phyloP scores from a whole-genome alignment of 2,797 vertebrate species.

The Spheniscus humboldti region DNA sequence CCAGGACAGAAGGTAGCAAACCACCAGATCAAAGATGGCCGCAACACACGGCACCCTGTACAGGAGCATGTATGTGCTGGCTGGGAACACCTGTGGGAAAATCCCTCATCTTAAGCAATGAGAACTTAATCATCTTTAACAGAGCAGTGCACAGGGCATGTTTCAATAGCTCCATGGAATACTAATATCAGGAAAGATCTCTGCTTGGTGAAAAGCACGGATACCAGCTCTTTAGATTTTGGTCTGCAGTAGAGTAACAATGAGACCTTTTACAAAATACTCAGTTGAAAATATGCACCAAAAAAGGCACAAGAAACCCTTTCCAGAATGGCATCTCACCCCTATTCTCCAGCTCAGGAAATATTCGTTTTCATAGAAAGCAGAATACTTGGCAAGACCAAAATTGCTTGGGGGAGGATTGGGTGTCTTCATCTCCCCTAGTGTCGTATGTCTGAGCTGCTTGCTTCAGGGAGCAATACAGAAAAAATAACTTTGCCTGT shows the following conservation, averaged over 20 bases:
- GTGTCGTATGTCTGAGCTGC: rapidly evolving
- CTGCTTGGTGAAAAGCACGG: neutral
- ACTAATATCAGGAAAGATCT: neutral
- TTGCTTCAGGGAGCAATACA: neutral
- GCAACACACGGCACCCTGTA: neutral
- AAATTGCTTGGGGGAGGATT: neutral
- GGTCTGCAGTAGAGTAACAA: neutral
- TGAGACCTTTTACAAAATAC: neutral
- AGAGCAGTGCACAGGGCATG: neutral
- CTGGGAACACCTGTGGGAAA: neutral
- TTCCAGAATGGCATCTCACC: neutral
- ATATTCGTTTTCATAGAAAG: neutral
- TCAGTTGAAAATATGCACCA: neutral
- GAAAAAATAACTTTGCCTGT: neutral
- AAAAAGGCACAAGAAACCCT: neutral
- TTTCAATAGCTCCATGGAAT: neutral
- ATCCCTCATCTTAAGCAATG: neutral
- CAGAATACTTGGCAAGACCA: neutral
- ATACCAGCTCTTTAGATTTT: neutral
- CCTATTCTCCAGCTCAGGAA: neutral
- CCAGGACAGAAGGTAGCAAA: neutral
- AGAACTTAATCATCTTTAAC: neutral
- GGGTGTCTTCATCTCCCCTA: neutral
- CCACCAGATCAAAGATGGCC: neutral
- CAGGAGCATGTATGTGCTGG: neutral